Evolutionary conservation across 2,888 invertebrate genomes (phyloP).

Genomic region (Micropterix aruncella): DNA sequence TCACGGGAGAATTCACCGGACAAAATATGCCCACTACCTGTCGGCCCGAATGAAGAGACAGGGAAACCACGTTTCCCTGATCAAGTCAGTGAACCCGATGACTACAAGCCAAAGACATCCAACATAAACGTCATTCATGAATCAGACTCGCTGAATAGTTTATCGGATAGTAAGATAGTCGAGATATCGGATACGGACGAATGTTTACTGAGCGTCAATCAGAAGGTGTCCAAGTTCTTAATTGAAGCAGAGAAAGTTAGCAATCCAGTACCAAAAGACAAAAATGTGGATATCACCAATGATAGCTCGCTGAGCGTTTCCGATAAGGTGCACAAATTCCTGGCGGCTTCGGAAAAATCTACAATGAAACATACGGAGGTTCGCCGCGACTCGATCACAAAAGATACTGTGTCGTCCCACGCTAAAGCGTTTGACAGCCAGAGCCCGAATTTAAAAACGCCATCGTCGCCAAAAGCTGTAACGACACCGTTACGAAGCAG

Average conservation of each 20-base stretch:
- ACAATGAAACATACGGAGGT: constrained; percentile 17
- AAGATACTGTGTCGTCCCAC: constrained; percentile 20
- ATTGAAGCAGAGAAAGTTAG: constrained; percentile 25
- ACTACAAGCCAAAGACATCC: constrained; percentile 31
- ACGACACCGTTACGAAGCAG: constrained; percentile 36
- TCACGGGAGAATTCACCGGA: constrained; percentile 65
- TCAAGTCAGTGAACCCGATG: constrained; percentile 61
- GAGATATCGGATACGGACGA: constrained; percentile 41
- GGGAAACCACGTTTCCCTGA: constrained; percentile 59
- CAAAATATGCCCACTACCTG: constrained; percentile 51
- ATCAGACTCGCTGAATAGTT: constrained; percentile 44
- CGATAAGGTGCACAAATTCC: constrained; percentile 50
- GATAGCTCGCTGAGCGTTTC: constrained; percentile 42
- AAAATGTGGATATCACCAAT: constrained; percentile 16
- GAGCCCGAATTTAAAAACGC: constrained; percentile 17
- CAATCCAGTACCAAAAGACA: constrained; percentile 19
- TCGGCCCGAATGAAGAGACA: constrained; percentile 40
- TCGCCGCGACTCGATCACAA: constrained; percentile 16
- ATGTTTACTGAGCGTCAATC: constrained; percentile 38
- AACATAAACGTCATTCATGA: constrained; percentile 36
- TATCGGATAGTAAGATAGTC: constrained; percentile 23
- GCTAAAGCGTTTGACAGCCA: constrained; percentile 19
- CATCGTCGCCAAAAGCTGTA: constrained; percentile 17
- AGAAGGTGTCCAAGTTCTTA: constrained; percentile 39
- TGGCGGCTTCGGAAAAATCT: constrained; percentile 43